Conservation (phyloP, 2,888 invertebrate genomes). For the Tenthredo scrophulariae region DNA sequence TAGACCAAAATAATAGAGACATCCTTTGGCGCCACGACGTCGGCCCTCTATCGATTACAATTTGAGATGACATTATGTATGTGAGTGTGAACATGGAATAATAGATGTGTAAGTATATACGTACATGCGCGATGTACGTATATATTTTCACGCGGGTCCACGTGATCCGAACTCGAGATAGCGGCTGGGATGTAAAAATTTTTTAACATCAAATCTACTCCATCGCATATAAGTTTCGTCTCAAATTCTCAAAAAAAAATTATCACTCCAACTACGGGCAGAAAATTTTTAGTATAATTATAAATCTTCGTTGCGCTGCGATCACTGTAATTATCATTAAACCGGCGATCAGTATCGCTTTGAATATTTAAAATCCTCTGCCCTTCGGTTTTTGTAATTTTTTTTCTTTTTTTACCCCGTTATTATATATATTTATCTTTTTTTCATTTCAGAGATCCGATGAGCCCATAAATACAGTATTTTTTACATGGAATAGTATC, state of each 20-base stretch:
- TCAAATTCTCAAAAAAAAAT: not conserved
- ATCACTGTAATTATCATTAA: not conserved
- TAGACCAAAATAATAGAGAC: constrained; percentile 60
- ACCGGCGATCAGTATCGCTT: not conserved
- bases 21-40: constrained; percentile 71
- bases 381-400: not conserved
- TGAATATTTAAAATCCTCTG: not conserved
- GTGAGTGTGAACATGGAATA: not conserved
- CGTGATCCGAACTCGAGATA: not conserved
- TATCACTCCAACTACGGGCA: not conserved
- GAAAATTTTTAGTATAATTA: not conserved
- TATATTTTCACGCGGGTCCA: constrained; percentile 10
- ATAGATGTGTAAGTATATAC: not conserved
- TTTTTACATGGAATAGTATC: not conserved
- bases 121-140: not conserved
- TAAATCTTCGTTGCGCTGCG: no score
- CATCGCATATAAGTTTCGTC: not conserved
- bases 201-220: not conserved
- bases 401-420: no score
- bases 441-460: not conserved
- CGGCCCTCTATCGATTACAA: constrained; percentile 73
- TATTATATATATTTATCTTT: no score
- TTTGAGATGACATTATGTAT: constrained; percentile 59
- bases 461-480: not conserved
- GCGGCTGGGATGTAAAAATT: not conserved